Conservation (phyloP, 2,113 vertebrate genomes). For the Tupaia tana region DNA sequence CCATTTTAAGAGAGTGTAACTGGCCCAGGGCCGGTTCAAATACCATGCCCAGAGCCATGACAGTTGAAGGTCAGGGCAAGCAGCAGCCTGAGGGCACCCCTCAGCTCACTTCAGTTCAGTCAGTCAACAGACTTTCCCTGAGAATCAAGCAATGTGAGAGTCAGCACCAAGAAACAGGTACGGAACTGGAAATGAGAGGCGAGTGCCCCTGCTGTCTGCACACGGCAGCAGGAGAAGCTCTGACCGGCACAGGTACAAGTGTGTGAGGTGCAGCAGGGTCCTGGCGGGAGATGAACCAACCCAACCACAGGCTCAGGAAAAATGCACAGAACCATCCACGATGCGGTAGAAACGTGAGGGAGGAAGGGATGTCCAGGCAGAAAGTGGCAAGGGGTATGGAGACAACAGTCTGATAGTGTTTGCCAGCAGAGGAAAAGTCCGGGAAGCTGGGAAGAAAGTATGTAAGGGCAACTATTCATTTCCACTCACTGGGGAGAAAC, state of each 20-base stretch:
- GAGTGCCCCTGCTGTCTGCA: neutral
- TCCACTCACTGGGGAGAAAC: neutral
- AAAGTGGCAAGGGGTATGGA: neutral
- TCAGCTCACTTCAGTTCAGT: neutral
- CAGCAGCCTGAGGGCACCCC: fast-evolving
- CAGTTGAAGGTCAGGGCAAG: neutral
- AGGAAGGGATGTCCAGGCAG: neutral
- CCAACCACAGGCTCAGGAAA: neutral
- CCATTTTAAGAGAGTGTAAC: neutral
- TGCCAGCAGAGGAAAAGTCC: neutral
- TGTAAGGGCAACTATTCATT: neutral
- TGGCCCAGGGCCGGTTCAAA: neutral
- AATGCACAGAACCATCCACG: neutral
- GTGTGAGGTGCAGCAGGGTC: too few species aligned
- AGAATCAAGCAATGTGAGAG: neutral
- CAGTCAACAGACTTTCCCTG: neutral
- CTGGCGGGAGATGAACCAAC: neutral
- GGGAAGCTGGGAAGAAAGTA: too few species aligned
- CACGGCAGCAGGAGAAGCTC: neutral
- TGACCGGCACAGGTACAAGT: fast-evolving
- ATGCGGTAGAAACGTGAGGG: too few species aligned
- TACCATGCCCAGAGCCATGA: neutral
- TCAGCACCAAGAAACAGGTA: neutral
- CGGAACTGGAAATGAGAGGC: neutral
- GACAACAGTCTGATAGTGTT: neutral